Evolutionary conservation across 2,888 invertebrate species (phyloP), one percentile per base, ranked within the genome.

Genomic region (Ditula angustiorana): DNA sequence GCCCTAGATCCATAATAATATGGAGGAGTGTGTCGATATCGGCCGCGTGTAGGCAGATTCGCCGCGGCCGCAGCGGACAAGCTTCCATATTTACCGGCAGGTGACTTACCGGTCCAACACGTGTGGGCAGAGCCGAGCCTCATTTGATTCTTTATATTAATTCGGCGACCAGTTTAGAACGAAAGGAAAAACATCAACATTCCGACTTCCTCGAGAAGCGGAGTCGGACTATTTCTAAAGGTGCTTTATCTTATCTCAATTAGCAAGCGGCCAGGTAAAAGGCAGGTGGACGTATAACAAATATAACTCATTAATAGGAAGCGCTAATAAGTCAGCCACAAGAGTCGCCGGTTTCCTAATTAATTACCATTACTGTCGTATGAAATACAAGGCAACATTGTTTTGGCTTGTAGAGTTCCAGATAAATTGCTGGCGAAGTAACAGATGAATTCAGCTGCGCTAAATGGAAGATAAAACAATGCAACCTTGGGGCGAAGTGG

Each of bases 41-140:
- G 44, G 57, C 70, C 70, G 74, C 75, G 89, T 87, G 91, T 91
- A 88, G 91, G 92, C 83, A 86, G 89, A 85, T 84, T 83, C 80
- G 85, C 86, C 85, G 80, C 86, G 86, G 83, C 81, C 86, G 86
- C 83, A 85, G 84, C 75, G 69, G 80, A 83, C 92, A 90, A 89
- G 87, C 88, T 90, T 87, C 90, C 91, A 90, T 92, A 91, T 91
- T 90, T 86, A 91, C 86, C 82, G 82, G 85, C 86, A 85, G 85
- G 84, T 82, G 83, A 77, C 77, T 84, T 90, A 90, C 90, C 90
- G 90, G 91, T 91, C 88, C 82, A 78, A 77, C 79, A 76, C 77
- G 89, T 87, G 91, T 90, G 90, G 91, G 91, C 80, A 77, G 90
- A 83, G 77, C 80, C 74, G 71, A 71, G 72, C 41, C 82, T 80